A percentile compares a stretch with the other conserved stretches of the same genome.
Conservation (phyloP, 2,888 invertebrate genomes). For the Sinodicranocentrus sp. region DNA sequence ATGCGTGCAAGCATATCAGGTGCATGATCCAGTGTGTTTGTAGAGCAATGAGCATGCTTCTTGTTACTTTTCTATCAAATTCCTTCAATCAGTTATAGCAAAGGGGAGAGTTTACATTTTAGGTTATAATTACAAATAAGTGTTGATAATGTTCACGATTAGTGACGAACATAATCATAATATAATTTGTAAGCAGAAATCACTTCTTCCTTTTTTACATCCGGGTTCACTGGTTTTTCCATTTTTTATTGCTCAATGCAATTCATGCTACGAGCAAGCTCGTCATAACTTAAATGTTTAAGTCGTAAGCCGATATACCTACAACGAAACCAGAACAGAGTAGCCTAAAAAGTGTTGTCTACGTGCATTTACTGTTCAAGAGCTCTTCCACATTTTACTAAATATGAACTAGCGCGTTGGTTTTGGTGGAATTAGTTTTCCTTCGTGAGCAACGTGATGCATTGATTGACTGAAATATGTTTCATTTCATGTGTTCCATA, state of each 20-base stretch:
- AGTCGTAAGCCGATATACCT: too few species aligned
- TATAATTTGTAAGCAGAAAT: not conserved
- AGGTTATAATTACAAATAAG: not conserved
- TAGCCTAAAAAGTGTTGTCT: too few species aligned
- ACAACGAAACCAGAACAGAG: too few species aligned
- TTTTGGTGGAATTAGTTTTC: too few species aligned
- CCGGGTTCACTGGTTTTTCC: slow-evolving; percentile 69
- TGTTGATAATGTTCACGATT: not conserved
- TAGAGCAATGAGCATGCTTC: not conserved
- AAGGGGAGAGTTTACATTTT: not conserved
- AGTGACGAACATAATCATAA: not conserved
- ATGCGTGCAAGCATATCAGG: too few species aligned
- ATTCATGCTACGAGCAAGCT: not conserved
- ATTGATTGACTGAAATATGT: not conserved
- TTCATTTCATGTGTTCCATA: not conserved
- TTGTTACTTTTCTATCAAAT: too few species aligned
- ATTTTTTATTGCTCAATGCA: slow-evolving; percentile 34
- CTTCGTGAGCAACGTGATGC: not conserved
- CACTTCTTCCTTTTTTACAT: slow-evolving; percentile 36
- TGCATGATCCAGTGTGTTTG: too few species aligned
- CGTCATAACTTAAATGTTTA: too few species aligned
- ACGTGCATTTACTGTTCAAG: too few species aligned
- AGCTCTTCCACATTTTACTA: too few species aligned
- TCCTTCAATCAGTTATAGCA: not conserved
- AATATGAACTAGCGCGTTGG: too few species aligned